phyloP scores from a whole-genome alignment of 2,113 vertebrate genomes.

The Acrocephalus kingi region DNA sequence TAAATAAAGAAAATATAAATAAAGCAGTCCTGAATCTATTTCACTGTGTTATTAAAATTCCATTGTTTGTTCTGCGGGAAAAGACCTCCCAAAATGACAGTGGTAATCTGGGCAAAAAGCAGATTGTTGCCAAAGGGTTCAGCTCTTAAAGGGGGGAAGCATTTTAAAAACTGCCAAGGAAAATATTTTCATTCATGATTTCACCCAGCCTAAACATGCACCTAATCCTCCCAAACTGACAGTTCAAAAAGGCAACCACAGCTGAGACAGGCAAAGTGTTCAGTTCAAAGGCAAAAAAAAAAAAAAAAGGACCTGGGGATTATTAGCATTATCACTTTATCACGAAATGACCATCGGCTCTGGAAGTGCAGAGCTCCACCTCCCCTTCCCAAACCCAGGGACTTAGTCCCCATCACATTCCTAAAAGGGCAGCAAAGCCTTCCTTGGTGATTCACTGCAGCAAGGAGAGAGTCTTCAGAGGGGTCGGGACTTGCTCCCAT shows the following conservation, averaged over 20 bases:
- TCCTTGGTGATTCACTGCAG: neutral
- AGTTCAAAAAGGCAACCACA: constrained; percentile 76
- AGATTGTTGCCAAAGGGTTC: constrained; percentile 63
- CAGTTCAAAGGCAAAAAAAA: constrained; percentile 72
- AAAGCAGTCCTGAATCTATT: constrained; percentile 7
- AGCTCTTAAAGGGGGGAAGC: constrained; percentile 41
- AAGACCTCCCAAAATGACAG: constrained; percentile 69
- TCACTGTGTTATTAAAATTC: constrained; percentile 66
- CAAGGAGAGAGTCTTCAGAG: neutral
- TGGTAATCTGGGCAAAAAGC: constrained; percentile 69
- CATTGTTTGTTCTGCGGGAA: constrained; percentile 62
- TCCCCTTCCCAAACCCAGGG: constrained; percentile 17
- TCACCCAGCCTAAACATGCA: constrained; percentile 84
- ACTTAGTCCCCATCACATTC: neutral
- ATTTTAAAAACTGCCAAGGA: constrained; percentile 78
- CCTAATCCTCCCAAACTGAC: constrained; percentile 82
- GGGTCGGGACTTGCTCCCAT: neutral
- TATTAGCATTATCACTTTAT: constrained; percentile 72
- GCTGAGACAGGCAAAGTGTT: constrained; percentile 64
- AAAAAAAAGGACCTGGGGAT: constrained; percentile 50
- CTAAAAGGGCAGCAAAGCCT: constrained; percentile 28
- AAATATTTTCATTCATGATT: constrained; percentile 87
- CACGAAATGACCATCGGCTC: constrained; percentile 68
- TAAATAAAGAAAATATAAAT: constrained; percentile 63
- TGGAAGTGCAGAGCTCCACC: constrained; percentile 30